Evolutionary conservation across 1,140 invertebrate genomes (phyloP).

Genomic region (Aphaenogaster ashmeadi): DNA sequence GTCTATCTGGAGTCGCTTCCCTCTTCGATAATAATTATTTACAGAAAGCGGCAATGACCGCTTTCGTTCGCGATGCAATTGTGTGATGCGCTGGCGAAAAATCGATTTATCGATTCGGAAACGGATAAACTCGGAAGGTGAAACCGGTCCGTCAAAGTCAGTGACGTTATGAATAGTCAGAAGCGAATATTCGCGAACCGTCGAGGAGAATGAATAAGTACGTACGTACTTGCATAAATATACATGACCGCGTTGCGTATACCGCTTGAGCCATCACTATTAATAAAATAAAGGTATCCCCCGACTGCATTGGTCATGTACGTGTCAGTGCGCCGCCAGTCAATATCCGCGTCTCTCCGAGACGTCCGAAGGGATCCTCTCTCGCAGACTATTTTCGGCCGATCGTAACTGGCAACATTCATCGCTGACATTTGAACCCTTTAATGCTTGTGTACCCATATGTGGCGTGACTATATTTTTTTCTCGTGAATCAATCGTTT

Average conservation of each 20-base stretch:
- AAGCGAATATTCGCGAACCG: slow-evolving; percentile 70
- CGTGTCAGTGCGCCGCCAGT: slow-evolving; percentile 55
- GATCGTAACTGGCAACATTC: slow-evolving; percentile 42
- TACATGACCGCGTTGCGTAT: slow-evolving; percentile 74
- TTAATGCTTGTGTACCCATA: background rate
- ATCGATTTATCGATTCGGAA: slow-evolving; percentile 45
- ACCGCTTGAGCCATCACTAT: slow-evolving; percentile 81
- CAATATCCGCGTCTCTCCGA: slow-evolving; percentile 33
- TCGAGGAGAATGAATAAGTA: slow-evolving; percentile 81
- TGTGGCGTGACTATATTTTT: background rate
- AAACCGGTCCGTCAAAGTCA: slow-evolving; percentile 39
- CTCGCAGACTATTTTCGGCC: slow-evolving; percentile 33
- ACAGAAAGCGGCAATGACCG: background rate
- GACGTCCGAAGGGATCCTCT: slow-evolving; percentile 39
- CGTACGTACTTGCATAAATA: slow-evolving; percentile 78
- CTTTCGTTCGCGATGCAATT: background rate
- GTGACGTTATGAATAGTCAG: slow-evolving; percentile 78
- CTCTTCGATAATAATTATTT: slow-evolving; percentile 42
- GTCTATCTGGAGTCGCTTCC: slow-evolving; percentile 15
- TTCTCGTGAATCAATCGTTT: background rate
- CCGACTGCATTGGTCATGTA: slow-evolving; percentile 33
- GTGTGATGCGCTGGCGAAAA: background rate
- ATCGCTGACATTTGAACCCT: slow-evolving; percentile 37
- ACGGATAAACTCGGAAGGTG: slow-evolving; percentile 67
- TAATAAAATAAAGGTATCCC: slow-evolving; percentile 83